Evolutionary conservation across 2,888 invertebrate species (phyloP).

Genomic region (Acanthosepion pharaonis): DNA sequence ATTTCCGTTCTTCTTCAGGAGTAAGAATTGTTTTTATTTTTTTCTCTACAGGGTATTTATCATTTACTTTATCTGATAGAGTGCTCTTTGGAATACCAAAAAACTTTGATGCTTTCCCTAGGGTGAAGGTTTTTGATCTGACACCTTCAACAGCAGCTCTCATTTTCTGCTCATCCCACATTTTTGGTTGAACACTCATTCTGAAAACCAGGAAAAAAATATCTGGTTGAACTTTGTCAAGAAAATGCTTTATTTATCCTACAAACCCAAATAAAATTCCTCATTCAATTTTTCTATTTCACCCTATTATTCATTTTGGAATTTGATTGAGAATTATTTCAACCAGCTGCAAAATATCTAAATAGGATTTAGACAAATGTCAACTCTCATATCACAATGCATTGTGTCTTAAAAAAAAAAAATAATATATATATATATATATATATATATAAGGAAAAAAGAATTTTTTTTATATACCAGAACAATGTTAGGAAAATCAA

Average conservation of each 20-base stretch:
- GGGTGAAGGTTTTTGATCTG: not conserved
- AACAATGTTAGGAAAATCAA: too few species aligned
- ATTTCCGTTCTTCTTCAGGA: not conserved
- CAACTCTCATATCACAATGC: too few species aligned
- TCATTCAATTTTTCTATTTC: too few species aligned
- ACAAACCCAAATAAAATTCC: too few species aligned
- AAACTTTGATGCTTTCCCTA: not conserved
- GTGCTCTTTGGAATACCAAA: not conserved
- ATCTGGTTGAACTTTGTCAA: not conserved
- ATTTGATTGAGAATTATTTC: too few species aligned
- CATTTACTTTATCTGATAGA: not conserved
- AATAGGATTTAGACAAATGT: too few species aligned
- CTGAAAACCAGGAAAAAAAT: not conserved
- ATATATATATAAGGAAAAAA: too few species aligned
- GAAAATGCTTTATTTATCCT: not conserved
- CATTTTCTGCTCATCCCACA: not conserved
- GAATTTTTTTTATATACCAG: too few species aligned
- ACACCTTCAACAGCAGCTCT: not conserved
- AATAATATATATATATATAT: too few species aligned
- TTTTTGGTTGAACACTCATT: not conserved
- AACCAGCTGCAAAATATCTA: too few species aligned
- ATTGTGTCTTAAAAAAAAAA: too few species aligned
- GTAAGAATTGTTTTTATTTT: not conserved
- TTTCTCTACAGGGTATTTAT: not conserved
- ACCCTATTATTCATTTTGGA: too few species aligned